Base-by-base conservation (phyloP, 2,113 vertebrate genomes). In the Paralichthys olivaceus region DNA sequence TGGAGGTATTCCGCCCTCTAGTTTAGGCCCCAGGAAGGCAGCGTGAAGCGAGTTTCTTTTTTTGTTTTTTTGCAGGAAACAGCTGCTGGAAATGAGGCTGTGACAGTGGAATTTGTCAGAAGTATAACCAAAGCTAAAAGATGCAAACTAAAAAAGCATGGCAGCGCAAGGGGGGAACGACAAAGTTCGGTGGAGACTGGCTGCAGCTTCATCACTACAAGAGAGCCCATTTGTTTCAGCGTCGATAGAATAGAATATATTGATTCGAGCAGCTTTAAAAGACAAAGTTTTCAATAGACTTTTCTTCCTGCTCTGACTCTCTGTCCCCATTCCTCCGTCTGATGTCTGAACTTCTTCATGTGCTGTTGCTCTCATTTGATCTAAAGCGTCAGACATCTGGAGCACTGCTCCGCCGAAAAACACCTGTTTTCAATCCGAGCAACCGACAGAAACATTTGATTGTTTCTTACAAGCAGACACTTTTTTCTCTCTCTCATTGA, bases 351-450 rank as follows among this genome's bases (percentile, higher is more conserved):
- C 84, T 77, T 82, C 87, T 75, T 90, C 83, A 53, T 82, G 60
- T 76, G 82, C 54, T 37, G 55, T 81, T 75, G 63, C 65, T 90
- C 91, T 90, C 83, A 86, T 93, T 93, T 93, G 88, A 92, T 91
- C 87, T 87, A 68, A 85, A 84, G 88, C 85, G 22, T 83, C 90
- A 92, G 90, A 88, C 89, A 94, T 89, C 90, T 95, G 93, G 73
- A 75, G 69, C 51, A 32, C 74, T 69, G 88, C 75, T 87, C 75
- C 69, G 12, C 74, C 55, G 2, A 75, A 64, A 88, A 64, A 88
- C 94, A 96, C 93, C 93, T 95, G 96, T 82, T 92, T 95, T 90
- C 86, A 93, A 95, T 96, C 89, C 85, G 54, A 56, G 20, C 84
- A 22, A 77, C 79, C 90, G 83, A 91, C 91, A 90, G 83, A 92